phyloP scores from a whole-genome alignment of 1,140 invertebrate species.

The Nephotettix cincticeps region DNA sequence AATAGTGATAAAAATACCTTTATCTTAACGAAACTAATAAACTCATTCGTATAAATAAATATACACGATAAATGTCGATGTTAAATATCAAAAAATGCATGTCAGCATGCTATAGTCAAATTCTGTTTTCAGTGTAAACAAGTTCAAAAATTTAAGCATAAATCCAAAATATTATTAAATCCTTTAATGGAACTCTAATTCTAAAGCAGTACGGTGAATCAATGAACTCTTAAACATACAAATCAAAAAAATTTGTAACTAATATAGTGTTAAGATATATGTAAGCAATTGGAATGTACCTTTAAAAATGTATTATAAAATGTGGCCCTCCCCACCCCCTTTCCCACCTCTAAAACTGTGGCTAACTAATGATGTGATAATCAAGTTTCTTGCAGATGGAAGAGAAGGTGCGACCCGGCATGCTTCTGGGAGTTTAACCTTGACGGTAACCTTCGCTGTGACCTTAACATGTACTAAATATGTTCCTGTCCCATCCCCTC shows the following conservation, averaged over 20 bases:
- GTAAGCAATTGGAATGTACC: not conserved
- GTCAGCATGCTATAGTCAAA: slow-evolving; percentile 5
- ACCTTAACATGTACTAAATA: slow-evolving; percentile 1
- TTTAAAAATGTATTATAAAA: slow-evolving; percentile 10
- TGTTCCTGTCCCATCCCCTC: not conserved
- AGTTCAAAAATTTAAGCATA: too few species aligned
- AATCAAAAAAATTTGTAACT: not conserved
- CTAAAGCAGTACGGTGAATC: too few species aligned
- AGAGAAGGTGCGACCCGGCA: not conserved
- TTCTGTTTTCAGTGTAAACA: not conserved
- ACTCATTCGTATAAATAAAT: not conserved
- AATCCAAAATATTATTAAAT: too few species aligned
- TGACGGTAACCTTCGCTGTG: slow-evolving; percentile 7
- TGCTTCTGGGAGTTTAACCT: not conserved
- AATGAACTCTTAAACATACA: not conserved
- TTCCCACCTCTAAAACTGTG: slow-evolving; percentile 12
- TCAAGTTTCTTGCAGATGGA: slow-evolving; percentile 30
- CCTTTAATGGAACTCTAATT: too few species aligned
- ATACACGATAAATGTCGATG: not conserved
- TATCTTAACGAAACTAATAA: not conserved
- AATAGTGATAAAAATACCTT: not conserved
- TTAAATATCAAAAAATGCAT: not conserved
- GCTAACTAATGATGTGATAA: slow-evolving; percentile 33
- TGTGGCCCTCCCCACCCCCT: not conserved
- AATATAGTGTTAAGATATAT: not conserved